Percentiles rank a stretch among this genome's conserved stretches.
phyloP scores from a whole-genome alignment of 2,113 vertebrate species.

The Amia ocellicauda region DNA sequence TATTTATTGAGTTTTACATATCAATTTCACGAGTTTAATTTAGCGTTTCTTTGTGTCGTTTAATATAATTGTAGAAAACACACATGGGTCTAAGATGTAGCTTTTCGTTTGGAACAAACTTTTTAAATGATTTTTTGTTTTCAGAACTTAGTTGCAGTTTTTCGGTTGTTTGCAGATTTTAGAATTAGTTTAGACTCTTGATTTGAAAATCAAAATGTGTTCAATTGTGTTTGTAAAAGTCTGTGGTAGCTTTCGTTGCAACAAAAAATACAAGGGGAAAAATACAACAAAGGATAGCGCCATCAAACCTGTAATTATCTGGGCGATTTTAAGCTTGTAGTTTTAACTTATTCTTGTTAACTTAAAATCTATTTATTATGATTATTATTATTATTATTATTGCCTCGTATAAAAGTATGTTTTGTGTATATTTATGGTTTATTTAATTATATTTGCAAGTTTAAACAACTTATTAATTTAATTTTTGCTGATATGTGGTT shows the following conservation, averaged over 20 bases:
- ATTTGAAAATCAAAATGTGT: constrained; percentile 80
- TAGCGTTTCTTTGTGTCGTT: constrained; percentile 74
- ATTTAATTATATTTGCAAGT: constrained; percentile 87
- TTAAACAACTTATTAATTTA: constrained; percentile 72
- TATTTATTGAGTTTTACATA: constrained; percentile 73
- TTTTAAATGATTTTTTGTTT: constrained; percentile 62
- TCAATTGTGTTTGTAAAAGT: constrained; percentile 84
- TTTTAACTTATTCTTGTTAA: constrained; percentile 91
- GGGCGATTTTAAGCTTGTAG: constrained; percentile 91
- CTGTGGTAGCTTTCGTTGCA: constrained; percentile 86
- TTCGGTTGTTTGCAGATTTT: constrained; percentile 81
- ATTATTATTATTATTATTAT: constrained; percentile 71
- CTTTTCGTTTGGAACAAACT: constrained; percentile 66
- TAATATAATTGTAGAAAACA: constrained; percentile 74
- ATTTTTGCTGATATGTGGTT: constrained; percentile 86
- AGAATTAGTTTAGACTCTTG: constrained; percentile 81
- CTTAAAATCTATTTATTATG: constrained; percentile 90
- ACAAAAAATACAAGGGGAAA: constrained; percentile 74
- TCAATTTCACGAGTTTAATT: constrained; percentile 68
- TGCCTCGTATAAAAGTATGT: constrained; percentile 85
- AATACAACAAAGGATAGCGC: constrained; percentile 80
- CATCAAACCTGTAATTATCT: constrained; percentile 91
- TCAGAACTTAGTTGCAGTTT: constrained; percentile 77
- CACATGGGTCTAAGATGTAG: constrained; percentile 71
- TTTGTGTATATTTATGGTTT: constrained; percentile 93